These are phyloP conservation scores for Corydoras maculifer DNA, from an alignment of 2,113 vertebrate genomes.

Conservation along the genomic window DNA sequence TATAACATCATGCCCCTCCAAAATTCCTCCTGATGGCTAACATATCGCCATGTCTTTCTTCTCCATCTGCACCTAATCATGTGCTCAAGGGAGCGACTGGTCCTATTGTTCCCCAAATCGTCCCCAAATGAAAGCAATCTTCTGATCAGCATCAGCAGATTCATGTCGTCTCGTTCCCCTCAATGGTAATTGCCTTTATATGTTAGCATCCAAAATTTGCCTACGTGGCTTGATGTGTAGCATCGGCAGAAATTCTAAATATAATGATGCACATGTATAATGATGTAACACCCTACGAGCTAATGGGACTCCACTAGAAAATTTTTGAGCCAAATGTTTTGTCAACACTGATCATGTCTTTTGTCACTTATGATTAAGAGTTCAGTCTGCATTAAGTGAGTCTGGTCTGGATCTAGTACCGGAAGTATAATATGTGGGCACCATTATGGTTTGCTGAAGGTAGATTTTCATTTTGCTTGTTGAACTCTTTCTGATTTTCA, in stretches of 20 bases:
- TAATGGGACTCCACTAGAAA: neutral
- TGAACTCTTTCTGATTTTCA: too few relatives aligned
- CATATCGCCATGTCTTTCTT: conserved; percentile 60
- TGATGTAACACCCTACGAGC: neutral
- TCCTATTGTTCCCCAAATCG: conserved; percentile 61
- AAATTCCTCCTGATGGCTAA: conserved; percentile 58
- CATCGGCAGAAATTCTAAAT: conserved; percentile 29
- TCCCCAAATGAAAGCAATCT: conserved; percentile 70
- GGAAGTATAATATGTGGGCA: too few relatives aligned
- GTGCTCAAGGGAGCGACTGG: conserved; percentile 59
- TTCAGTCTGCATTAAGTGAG: too few relatives aligned
- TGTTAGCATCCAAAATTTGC: conserved; percentile 56
- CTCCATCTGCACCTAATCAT: conserved; percentile 75
- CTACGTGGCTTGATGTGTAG: conserved; percentile 50
- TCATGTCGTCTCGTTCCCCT: conserved; percentile 58
- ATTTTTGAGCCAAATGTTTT: neutral
- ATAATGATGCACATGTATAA: neutral
- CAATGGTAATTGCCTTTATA: conserved; percentile 67
- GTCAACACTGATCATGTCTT: neutral
- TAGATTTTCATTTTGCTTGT: too few relatives aligned
- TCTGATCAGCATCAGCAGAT: conserved; percentile 48
- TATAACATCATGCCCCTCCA: conserved; percentile 67
- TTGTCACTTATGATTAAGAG: too few relatives aligned
- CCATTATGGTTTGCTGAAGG: too few relatives aligned
- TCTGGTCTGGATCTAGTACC: too few relatives aligned